Evolutionary conservation across 2,888 invertebrate genomes (phyloP), one percentile per base, ranked within the genome.

Genomic region (Pseudanteris insignis): DNA sequence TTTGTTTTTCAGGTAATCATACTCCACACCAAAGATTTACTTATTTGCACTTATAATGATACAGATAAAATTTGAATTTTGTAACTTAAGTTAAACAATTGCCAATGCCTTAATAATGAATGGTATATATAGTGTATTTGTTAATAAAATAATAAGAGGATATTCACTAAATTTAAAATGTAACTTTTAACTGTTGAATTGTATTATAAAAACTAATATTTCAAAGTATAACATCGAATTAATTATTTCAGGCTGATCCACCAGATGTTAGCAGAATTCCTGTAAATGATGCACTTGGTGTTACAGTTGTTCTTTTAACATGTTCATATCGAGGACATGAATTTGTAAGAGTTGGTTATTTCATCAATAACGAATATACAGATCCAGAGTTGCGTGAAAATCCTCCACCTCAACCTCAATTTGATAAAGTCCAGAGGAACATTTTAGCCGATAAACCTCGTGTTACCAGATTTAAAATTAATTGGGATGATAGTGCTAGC

Each of bases 291-390:
- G 95, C 95, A 24, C 86, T 98, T n/a, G 99, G 98, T 8, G 98
- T 99, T 1, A 98, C 98, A 0, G 97, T 99, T 1, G 94, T 99
- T 0, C 82, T 99, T 9, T 82, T 99, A 37, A 96, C 96, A 1
- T 97, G 97, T 81, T 93, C 94, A 0, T 98, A 97, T 76, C 84
- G 92, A 67, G 78, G 79, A 18, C 96, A 92, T 77, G 97, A 97
- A 81, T 99, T 99, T 79, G 95, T 98, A 1, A 86, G 98, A 58
- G 96, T 99, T 1, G 99, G 98, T 1, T 99, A 98, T 80, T 99
- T 97, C 77, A 97, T 99, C 51, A 97, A 97, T 76, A 98, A 97
- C 75, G 97, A 97, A 77, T 99, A 99, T 76, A 87, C 85, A 2
- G 96, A 97, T 71, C 90, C 91, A 0, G 97, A 98, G 74, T 81